Evolutionary conservation across 2,797 vertebrate genomes (phyloP), one percentile per base, ranked within the genome.

Genomic region (Galaxias olidus): DNA sequence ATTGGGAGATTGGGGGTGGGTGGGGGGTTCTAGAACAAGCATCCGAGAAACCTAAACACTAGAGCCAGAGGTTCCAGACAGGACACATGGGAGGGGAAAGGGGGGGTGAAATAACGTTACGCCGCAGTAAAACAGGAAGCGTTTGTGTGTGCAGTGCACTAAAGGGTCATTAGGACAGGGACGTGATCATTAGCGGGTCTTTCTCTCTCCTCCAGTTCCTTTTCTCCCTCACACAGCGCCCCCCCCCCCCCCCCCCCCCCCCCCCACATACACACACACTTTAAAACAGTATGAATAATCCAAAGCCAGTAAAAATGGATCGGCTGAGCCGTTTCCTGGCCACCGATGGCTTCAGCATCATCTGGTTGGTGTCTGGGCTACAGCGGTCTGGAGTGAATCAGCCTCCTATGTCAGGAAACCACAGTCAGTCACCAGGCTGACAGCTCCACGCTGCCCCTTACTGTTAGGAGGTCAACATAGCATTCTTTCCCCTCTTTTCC

Each of bases 21-120:
- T 40, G 52, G 9, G 50, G 5, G 50, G 50, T 52, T 52, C 9
- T 52, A 61, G 11, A 65, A 57, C n/a, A 15, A 56, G 15, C 19
- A 68, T n/a, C 40, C 40, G 42, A 61, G 41, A 10, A 68, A 10
- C 51, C 41, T 65, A 66, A 76, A 65, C 42, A 20, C 0, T 20
- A 9, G 46, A 65, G 1, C 45, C 1, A 56, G 15, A 43, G 18
- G 45, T n/a, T 67, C 45, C 61, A 45, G 48, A 64, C 52, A 63
- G 61, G 57, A 52, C 62, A 51, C 45, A 65, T 45, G 55, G 49
- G 72, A 50, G 48, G 47, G 71, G n/a, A n/a, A n/a, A n/a, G 18
- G 61, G 63, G 64, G 49, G 62, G 20, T 54, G 54, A 54, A 62
- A 59, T 41, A 52, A 60, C 53, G 10, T 40, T 53, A 63, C 63